Evolutionary conservation across 2,113 vertebrate genomes (phyloP), one percentile per base, ranked within the genome.

Genomic region (Syrrhaptes paradoxus): DNA sequence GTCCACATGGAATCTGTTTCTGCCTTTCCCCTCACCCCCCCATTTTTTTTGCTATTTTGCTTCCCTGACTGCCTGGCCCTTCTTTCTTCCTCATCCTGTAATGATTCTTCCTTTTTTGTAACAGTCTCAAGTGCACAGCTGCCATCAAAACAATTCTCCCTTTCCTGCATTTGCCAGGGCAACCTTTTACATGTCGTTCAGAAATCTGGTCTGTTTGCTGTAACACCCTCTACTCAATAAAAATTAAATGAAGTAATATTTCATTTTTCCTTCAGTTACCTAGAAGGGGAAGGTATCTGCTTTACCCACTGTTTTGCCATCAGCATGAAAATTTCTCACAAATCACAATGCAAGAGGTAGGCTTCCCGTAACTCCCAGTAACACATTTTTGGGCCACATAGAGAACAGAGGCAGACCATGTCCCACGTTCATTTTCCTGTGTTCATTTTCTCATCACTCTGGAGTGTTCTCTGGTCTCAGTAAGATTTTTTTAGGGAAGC

Each of bases 31-130:
- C 11, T 90, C 4, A 2, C 63, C 75, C 72, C 18, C 29, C 8
- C 13, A 22, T 52, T 62, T 28, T 57, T 63, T 36, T 79, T 75
- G 32, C n/a, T 85, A 0, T 77, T 95, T 87, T 88, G 51, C 59
- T 94, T 86, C 51, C 55, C 75, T 90, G 58, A n/a, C 67, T 92
- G 85, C 83, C 90, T 67, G 76, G 63, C 28, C 76, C 75, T 78
- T 88, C 83, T 93, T 96, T 97, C 92, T 95, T 97, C 94, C 94
- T 92, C 85, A 88, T 92, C 85, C 75, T 96, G 72, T 90, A 58
- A 85, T 84, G 79, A 90, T 76, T 96, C 95, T 94, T 95, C 92
- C 94, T 95, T 96, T 97, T 95, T 90, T 87, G n/a, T 87, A 94
- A 49, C 87, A 91, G 75, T 70, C 79, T 95, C 75, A 83, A 93